Evolutionary conservation across 1,140 invertebrate species (phyloP).

Genomic region (Orchestia grillus): DNA sequence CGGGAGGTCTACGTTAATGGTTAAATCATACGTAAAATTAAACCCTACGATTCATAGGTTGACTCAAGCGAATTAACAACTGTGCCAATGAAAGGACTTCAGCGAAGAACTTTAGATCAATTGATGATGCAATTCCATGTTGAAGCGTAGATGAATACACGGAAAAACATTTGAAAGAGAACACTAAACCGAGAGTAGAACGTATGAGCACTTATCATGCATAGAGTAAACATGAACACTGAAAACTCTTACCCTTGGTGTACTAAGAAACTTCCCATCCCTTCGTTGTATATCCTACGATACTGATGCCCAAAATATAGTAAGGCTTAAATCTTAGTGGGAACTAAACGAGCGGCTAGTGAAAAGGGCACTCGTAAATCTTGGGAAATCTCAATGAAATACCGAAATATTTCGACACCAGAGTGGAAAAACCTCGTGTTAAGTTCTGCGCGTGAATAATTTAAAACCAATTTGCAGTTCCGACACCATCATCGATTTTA

Average conservation of each 20-base stretch:
- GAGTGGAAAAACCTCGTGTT: background rate
- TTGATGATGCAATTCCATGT: background rate
- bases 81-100: background rate
- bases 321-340: background rate
- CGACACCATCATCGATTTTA: background rate
- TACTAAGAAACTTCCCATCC: background rate
- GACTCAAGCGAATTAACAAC: background rate
- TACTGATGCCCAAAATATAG: background rate
- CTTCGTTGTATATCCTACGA: background rate
- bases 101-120: background rate
- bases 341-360: background rate
- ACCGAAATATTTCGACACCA: background rate
- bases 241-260: background rate
- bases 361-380: background rate
- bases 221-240: background rate
- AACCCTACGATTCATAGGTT: background rate
- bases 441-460: background rate
- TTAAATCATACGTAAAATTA: background rate
- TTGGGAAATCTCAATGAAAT: background rate
- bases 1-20: background rate
- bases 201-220: background rate
- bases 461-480: background rate
- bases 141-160: background rate
- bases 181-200: background rate
- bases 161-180: background rate